Evolutionary conservation across 2,888 invertebrate genomes (phyloP).

Genomic region (Ctena decussata): DNA sequence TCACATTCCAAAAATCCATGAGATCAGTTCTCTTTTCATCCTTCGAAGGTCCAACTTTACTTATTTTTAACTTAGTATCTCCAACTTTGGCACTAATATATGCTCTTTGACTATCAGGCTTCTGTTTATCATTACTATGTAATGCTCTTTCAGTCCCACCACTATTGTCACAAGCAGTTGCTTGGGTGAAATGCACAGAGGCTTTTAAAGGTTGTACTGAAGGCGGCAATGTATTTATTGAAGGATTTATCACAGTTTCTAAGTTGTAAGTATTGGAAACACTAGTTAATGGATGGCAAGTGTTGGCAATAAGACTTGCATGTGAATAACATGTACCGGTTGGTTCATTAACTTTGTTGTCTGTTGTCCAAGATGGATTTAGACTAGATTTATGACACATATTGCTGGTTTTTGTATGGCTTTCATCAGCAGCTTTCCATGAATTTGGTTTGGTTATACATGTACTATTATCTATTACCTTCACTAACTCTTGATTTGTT

Average conservation of each 20-base stretch:
- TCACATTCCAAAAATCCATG: conserved; percentile 74
- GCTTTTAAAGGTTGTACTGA: background rate
- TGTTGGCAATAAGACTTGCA: too few species aligned
- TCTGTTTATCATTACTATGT: background rate
- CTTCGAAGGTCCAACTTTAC: conserved; percentile 25
- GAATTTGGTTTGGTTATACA: background rate
- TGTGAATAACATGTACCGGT: background rate
- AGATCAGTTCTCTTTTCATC: conserved; percentile 65
- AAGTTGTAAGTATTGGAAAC: background rate
- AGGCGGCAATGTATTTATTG: background rate
- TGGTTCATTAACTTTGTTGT: background rate
- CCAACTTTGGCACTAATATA: conserved; percentile 62
- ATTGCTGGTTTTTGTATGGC: background rate
- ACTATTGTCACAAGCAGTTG: background rate
- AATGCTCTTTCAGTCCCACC: background rate
- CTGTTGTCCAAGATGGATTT: background rate
- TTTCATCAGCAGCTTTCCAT: background rate
- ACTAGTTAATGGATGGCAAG: too few species aligned
- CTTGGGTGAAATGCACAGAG: background rate
- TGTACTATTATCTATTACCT: background rate
- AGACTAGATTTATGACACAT: background rate
- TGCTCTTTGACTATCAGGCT: background rate
- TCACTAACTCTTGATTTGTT: background rate
- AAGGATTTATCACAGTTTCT: background rate
- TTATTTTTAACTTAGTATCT: conserved; percentile 62